Base-by-base conservation (phyloP, 2,113 vertebrate genomes). In the Cryptoleucopteryx plumbea region DNA sequence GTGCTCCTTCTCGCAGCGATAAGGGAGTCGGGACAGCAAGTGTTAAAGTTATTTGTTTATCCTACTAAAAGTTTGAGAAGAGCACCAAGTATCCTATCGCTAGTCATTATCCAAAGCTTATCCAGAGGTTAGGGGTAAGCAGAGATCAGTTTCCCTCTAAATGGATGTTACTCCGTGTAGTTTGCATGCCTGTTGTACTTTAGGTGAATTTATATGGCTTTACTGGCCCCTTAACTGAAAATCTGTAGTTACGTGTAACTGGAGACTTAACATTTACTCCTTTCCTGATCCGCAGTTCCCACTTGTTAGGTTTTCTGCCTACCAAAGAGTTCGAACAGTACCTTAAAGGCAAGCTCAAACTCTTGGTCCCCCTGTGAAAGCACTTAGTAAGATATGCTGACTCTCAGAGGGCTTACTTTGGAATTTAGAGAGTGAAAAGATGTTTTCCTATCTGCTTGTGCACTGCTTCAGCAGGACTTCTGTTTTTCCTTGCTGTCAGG, bases 101-200 rank as follows among this genome's bases (percentile, higher is more conserved):
- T 61, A 29, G 34, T 34, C 26, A 7, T 71, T 52, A 45, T 47
- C 31, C 15, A 67, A 50, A 80, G 62, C 50, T 71, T 66, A 38
- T 52, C 22, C 36, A 20, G 25, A 19, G 34, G 22, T 55, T 31
- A 32, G 3, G 7, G 36, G 43, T 80, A 40, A 26, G 45, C 72
- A 32, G 73, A 71, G 67, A 42, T 81, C 16, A 16, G 15, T 61
- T 74, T 45, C 40, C 23, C 27, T 55, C 67, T 47, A 21, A 23
- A 6, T 45, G 50, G 25, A 3, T 25, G 12, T 68, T 87, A 8
- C 4, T 40, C 6, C 0, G 8, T 21, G 22, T 72, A 43, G n/a
- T 26, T 58, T 38, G 27, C 32, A 38, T 47, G 59, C 16, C 21
- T 58, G 6, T 63, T 81, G 34, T 34, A 34, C 47, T 58, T 58